phyloP scores from a whole-genome alignment of 2,113 vertebrate genomes.

The Chionis minor region DNA sequence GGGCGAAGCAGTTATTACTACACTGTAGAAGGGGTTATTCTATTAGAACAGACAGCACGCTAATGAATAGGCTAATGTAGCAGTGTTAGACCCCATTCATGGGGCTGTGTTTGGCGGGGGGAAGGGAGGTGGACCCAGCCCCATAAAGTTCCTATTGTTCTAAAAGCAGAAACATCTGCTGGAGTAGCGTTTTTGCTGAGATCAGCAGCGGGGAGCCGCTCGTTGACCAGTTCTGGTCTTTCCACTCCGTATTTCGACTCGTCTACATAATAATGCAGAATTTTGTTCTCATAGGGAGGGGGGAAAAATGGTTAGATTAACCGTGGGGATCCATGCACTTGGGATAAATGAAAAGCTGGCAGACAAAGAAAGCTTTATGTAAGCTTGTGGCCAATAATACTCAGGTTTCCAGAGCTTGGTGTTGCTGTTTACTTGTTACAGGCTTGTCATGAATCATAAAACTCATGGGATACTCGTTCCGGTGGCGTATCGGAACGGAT shows the following conservation, averaged over 20 bases:
- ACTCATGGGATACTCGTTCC: neutral
- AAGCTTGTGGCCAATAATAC: neutral
- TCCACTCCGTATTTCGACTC: conserved; percentile 20
- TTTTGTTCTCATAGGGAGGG: neutral
- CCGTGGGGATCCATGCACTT: neutral
- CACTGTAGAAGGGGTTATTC: neutral
- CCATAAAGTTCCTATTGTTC: conserved; percentile 69
- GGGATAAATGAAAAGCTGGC: neutral
- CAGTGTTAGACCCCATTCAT: conserved; percentile 15
- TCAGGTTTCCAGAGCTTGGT: conserved; percentile 14
- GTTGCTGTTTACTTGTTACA: neutral
- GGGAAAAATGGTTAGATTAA: neutral
- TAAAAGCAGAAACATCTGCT: conserved; percentile 65
- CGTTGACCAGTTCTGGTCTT: conserved; percentile 14
- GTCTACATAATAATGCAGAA: conserved; percentile 30
- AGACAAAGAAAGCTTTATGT: conserved; percentile 18
- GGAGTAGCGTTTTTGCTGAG: conserved; percentile 54
- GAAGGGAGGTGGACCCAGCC: conserved; percentile 36
- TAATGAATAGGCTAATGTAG: neutral
- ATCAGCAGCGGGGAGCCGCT: conserved; percentile 58
- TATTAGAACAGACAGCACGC: neutral
- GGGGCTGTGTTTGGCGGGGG: neutral
- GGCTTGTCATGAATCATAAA: neutral
- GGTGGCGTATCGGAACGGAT: accelerated
- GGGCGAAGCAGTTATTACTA: neutral